Evolutionary conservation across 1,140 invertebrate genomes (phyloP).

Genomic region (Tenebrio molitor): DNA sequence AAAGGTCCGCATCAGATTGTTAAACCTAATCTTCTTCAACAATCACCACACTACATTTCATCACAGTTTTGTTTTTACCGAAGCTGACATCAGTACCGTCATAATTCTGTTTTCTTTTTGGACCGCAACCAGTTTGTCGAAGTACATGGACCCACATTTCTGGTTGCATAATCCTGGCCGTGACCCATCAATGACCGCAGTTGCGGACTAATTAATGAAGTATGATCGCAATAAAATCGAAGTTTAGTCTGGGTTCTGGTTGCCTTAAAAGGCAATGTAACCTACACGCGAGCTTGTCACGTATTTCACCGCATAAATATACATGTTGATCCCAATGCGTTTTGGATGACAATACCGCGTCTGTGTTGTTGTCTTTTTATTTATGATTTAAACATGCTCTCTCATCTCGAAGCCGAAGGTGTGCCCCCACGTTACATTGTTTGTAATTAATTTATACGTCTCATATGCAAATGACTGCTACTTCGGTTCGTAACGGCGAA

Average conservation of each 20-base stretch:
- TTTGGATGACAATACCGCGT: constrained; percentile 13
- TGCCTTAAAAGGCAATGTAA: constrained; percentile 22
- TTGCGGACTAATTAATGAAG: constrained; percentile 13
- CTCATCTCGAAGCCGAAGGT: constrained; percentile 23
- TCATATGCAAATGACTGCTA: constrained; percentile 42
- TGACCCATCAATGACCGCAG: constrained; percentile 9
- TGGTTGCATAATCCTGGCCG: too few species aligned
- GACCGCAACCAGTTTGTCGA: too few species aligned
- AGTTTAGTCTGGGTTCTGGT: constrained; percentile 33
- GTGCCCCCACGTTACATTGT: constrained; percentile 33
- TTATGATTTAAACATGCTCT: constrained; percentile 12
- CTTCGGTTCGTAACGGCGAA: neutral
- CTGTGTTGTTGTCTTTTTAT: neutral
- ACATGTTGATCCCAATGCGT: constrained; percentile 25
- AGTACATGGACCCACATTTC: too few species aligned
- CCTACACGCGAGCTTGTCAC: constrained; percentile 29
- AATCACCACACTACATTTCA: too few species aligned
- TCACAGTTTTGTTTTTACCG: too few species aligned
- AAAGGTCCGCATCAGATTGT: neutral
- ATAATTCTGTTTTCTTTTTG: too few species aligned
- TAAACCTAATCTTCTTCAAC: too few species aligned
- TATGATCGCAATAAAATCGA: constrained; percentile 8
- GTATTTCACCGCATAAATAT: constrained; percentile 24
- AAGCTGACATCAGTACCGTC: too few species aligned
- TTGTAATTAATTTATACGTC: constrained; percentile 48